Evolutionary conservation across 1,140 invertebrate genomes (phyloP).

Genomic region (Zaprionus inermis): DNA sequence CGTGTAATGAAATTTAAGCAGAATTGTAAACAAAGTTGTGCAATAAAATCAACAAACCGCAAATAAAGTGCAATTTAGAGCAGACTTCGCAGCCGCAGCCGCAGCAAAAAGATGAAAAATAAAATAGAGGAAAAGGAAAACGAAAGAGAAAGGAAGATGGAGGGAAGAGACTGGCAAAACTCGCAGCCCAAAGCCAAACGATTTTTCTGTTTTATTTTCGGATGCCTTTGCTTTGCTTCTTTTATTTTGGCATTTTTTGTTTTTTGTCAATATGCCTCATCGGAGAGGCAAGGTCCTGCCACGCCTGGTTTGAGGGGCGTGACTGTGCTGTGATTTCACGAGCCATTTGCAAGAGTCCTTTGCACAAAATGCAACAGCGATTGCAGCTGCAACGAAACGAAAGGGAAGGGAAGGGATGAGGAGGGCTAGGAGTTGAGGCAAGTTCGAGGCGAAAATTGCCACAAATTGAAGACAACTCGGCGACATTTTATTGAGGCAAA

Average conservation of each 20-base stretch:
- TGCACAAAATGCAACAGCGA: constrained; percentile 27
- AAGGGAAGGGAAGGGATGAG: not conserved
- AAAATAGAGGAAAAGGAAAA: constrained; percentile 1
- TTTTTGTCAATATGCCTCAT: constrained; percentile 54
- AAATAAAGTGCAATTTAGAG: constrained; percentile 70
- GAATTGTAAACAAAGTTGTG: constrained; percentile 73
- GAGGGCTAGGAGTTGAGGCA: constrained; percentile 1
- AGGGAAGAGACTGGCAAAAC: not conserved
- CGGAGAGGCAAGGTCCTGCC: not conserved
- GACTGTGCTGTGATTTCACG: constrained; percentile 51
- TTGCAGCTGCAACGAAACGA: not conserved
- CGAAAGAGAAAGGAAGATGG: constrained; percentile 8
- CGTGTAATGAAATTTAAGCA: constrained; percentile 79
- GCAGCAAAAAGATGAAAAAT: constrained; percentile 16
- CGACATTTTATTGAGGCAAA: constrained; percentile 35
- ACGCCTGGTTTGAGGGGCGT: constrained; percentile 8
- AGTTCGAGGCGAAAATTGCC: constrained; percentile 40
- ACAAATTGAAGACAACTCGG: constrained; percentile 69
- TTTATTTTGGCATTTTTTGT: constrained; percentile 7
- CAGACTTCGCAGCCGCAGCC: constrained; percentile 9
- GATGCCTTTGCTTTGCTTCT: constrained; percentile 22
- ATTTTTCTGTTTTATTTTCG: constrained; percentile 47
- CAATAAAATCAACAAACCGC: constrained; percentile 72
- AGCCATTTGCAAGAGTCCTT: constrained; percentile 60
- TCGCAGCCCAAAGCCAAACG: constrained; percentile 14